Evolutionary conservation across 2,888 invertebrate species (phyloP).

Genomic region (Eilema sororculum): DNA sequence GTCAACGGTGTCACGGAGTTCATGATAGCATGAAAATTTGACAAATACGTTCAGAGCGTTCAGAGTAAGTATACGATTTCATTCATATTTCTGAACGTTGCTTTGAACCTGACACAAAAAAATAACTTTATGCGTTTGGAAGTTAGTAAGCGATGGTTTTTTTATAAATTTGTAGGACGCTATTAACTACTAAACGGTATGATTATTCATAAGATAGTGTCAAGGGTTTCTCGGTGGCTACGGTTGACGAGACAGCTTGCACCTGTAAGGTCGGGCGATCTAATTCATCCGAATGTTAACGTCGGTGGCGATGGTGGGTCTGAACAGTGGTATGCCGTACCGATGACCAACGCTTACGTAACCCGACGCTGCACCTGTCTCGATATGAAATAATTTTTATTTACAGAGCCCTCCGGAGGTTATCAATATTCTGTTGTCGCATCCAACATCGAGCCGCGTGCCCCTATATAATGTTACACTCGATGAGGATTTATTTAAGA

Average conservation of each 20-base stretch:
- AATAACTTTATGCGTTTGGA: conserved; percentile 29
- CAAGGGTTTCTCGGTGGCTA: conserved; percentile 62
- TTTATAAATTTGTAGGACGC: conserved; percentile 60
- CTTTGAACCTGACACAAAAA: conserved; percentile 35
- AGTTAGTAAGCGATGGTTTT: conserved; percentile 24
- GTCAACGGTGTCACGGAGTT: conserved; percentile 59
- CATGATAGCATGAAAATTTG: conserved; percentile 55
- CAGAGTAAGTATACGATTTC: neutral
- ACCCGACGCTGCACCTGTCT: conserved; percentile 84
- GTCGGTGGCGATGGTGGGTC: conserved; percentile 54
- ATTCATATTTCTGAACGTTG: conserved; percentile 41
- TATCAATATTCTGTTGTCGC: conserved; percentile 80
- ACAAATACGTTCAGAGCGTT: conserved; percentile 32
- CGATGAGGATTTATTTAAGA: conserved; percentile 64
- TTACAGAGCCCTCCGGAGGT: conserved; percentile 80
- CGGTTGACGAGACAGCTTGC: conserved; percentile 74
- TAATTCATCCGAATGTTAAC: conserved; percentile 81
- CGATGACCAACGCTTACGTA: conserved; percentile 60
- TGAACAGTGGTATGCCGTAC: conserved; percentile 39
- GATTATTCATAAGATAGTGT: conserved; percentile 77
- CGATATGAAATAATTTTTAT: conserved; percentile 81
- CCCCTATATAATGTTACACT: conserved; percentile 77
- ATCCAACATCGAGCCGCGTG: conserved; percentile 65
- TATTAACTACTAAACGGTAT: conserved; percentile 69
- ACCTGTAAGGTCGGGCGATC: conserved; percentile 68